phyloP scores from a whole-genome alignment of 2,797 vertebrate genomes.

The Scomberomorus guttatus region DNA sequence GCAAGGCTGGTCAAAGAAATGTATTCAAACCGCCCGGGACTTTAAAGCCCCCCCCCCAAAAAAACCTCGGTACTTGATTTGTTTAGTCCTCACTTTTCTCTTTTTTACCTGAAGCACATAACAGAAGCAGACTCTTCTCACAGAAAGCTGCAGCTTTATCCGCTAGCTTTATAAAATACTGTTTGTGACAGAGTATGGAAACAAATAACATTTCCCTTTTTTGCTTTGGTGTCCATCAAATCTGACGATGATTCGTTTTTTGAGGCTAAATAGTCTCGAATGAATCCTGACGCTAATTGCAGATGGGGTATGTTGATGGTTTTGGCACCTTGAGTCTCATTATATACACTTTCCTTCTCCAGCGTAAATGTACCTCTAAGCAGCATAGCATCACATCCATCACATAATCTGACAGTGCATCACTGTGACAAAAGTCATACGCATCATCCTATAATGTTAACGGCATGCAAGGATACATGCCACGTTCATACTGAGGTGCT shows the following conservation, averaged over 20 bases:
- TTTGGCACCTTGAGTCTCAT: background rate
- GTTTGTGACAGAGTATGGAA: background rate
- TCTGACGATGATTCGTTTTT: background rate
- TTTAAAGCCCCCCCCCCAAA: conserved; percentile 61
- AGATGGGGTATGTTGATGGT: background rate
- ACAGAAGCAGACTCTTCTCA: conserved; percentile 12
- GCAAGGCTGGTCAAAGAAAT: conserved; percentile 57
- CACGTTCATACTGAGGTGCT: background rate
- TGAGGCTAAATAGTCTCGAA: background rate
- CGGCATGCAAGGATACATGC: background rate
- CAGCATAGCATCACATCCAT: background rate
- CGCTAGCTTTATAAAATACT: background rate
- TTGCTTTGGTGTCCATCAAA: background rate
- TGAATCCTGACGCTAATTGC: background rate
- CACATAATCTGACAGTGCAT: background rate
- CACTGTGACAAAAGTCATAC: background rate
- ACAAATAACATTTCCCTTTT: background rate
- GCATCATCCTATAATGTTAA: background rate
- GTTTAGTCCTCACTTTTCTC: conserved; percentile 38
- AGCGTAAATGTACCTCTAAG: background rate
- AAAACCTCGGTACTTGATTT: conserved; percentile 34
- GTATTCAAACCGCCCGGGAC: conserved; percentile 46
- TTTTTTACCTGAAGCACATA: conserved; percentile 13
- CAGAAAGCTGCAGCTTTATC: background rate
- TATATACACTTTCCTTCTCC: background rate